Percentiles rank a stretch among this genome's conserved stretches.
These are phyloP conservation scores for Phataginus tetradactyla DNA, from an alignment of 2,797 vertebrate genomes.

Conservation along the genomic window DNA sequence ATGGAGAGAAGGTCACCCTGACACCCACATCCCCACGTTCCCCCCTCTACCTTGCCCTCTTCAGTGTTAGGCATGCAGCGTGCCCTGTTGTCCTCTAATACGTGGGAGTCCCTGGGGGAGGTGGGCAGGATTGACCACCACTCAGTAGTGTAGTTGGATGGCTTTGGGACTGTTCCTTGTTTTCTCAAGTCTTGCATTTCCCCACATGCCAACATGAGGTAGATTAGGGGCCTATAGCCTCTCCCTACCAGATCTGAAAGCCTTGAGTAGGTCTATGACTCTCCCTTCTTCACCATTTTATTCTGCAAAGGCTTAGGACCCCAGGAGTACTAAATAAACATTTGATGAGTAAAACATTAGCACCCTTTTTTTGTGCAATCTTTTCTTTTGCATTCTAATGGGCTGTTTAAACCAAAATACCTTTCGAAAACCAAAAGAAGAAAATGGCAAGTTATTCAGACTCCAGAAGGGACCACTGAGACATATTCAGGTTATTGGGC, in stretches of 20 bases:
- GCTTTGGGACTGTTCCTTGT: neutral
- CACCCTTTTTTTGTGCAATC: neutral
- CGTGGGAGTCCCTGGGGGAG: neutral
- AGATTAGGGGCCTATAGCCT: no score
- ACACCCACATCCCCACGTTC: rapidly evolving
- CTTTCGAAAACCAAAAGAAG: constrained; percentile 23
- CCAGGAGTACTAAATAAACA: neutral
- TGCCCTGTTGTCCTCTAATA: neutral
- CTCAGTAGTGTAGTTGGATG: neutral
- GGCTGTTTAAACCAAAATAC: constrained; percentile 22
- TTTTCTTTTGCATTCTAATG: constrained; percentile 32
- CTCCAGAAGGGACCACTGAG: neutral
- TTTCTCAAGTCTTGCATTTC: neutral
- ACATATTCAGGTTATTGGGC: neutral
- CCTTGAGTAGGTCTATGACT: neutral
- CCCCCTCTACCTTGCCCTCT: neutral
- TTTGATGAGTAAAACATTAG: neutral
- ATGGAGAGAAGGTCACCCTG: neutral
- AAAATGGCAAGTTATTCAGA: neutral
- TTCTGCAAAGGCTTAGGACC: neutral
- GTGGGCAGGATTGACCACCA: neutral
- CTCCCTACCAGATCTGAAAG: neutral
- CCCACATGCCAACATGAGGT: neutral
- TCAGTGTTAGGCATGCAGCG: neutral
- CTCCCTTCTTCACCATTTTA: neutral